A percentile compares a stretch with the other conserved stretches of the same genome.
These are phyloP conservation scores for Hippocampus mohnikei DNA, from an alignment of 2,113 vertebrate species.

Conservation along the genomic window DNA sequence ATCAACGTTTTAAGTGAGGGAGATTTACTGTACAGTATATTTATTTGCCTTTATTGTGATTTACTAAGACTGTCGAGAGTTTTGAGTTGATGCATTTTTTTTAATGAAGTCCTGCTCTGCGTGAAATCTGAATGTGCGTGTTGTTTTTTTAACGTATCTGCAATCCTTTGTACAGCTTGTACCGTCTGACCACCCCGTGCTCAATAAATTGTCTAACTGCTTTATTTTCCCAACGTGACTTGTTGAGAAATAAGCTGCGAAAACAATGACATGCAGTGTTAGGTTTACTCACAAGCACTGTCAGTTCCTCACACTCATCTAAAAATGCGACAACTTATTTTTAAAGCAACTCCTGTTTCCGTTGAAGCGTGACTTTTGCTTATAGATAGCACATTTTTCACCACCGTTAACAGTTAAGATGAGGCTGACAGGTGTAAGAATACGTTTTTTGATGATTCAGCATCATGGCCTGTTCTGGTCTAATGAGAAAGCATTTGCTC, in stretches of 20 bases:
- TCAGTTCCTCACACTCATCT: background rate
- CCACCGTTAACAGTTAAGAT: background rate
- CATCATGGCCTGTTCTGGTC: background rate
- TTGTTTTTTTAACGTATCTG: constrained; percentile 3
- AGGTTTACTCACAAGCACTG: background rate
- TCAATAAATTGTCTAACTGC: constrained; percentile 23
- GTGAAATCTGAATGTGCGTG: background rate
- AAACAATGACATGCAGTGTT: background rate
- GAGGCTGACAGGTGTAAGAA: constrained; percentile 11
- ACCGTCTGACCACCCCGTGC: constrained; percentile 12
- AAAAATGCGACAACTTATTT: background rate
- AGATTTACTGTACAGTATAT: background rate
- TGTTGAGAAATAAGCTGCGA: background rate
- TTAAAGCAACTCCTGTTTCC: background rate
- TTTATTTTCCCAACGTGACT: constrained; percentile 1
- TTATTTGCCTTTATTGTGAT: background rate
- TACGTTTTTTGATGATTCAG: background rate
- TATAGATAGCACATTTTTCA: background rate
- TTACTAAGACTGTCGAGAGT: background rate
- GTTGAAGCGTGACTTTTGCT: background rate
- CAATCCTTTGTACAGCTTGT: background rate
- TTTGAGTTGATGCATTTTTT: background rate
- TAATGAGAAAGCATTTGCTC: background rate
- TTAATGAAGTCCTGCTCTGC: constrained; percentile 17
- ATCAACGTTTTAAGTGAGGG: background rate